A percentile compares a stretch with the other conserved stretches of the same genome.
phyloP scores from a whole-genome alignment of 2,797 vertebrate species.

The Molothrus aeneus region DNA sequence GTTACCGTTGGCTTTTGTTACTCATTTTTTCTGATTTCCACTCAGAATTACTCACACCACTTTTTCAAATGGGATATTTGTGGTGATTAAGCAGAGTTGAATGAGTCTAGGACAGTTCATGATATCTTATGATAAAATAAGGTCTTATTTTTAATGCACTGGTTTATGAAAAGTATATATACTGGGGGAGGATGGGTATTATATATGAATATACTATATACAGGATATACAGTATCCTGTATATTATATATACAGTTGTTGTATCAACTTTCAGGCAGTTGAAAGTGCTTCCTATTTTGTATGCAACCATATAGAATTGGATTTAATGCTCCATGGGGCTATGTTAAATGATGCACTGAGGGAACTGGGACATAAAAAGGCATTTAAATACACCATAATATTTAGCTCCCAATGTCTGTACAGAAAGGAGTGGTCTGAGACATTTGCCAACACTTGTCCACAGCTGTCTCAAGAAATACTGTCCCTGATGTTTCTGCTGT shows the following conservation, averaged over 20 bases:
- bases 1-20: not conserved
- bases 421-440: not conserved
- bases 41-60: constrained; percentile 5
- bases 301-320: not conserved
- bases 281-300: not conserved
- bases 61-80: not conserved
- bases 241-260: not conserved
- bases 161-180: not conserved
- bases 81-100: constrained; percentile 8
- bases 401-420: not conserved
- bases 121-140: not conserved
- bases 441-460: not conserved
- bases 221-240: not conserved
- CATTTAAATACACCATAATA: not conserved
- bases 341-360: not conserved
- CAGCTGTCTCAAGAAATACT: not conserved
- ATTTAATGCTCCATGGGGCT: not conserved
- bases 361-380: not conserved
- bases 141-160: not conserved
- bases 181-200: not conserved
- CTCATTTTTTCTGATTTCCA: constrained; percentile 32
- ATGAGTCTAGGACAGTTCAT: not conserved
- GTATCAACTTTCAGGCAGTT: not conserved
- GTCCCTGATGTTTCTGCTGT: not conserved
- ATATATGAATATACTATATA: not conserved